These are phyloP conservation scores for Latrodectus elegans DNA, from an alignment of 2,888 invertebrate species.

Conservation along the genomic window DNA sequence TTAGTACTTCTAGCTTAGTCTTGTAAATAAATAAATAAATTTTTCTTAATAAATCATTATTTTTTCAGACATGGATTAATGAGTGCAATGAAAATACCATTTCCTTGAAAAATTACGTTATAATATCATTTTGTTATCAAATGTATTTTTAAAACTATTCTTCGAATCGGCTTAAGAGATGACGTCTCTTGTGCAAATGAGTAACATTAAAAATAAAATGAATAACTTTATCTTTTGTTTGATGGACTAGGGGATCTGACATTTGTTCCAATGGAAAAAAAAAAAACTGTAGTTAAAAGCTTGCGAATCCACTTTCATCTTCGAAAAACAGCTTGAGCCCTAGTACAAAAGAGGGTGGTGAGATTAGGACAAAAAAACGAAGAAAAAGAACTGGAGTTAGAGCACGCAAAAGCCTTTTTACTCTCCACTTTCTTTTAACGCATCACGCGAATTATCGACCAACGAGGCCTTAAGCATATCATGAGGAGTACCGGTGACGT, in stretches of 20 bases:
- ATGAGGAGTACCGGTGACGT: constrained; percentile 55
- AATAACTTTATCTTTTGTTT: too few species aligned
- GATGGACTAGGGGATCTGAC: neutral
- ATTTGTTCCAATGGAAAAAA: neutral
- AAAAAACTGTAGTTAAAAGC: neutral
- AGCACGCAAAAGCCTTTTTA: constrained; percentile 52
- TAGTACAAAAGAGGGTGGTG: neutral
- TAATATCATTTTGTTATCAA: too few species aligned
- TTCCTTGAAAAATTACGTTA: too few species aligned
- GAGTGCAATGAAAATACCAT: too few species aligned
- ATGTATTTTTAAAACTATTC: too few species aligned
- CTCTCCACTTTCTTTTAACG: constrained; percentile 44
- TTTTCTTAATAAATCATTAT: too few species aligned
- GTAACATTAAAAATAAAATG: too few species aligned
- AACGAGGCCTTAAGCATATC: constrained; percentile 53
- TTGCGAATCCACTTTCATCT: constrained; percentile 22
- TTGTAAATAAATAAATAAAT: too few species aligned
- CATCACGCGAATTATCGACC: constrained; percentile 64
- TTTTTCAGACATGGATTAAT: too few species aligned
- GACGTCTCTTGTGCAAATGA: too few species aligned
- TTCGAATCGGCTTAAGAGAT: too few species aligned
- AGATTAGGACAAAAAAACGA: neutral
- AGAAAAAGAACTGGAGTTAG: constrained; percentile 20
- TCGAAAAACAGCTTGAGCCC: constrained; percentile 8
- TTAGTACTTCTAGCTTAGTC: too few species aligned